phyloP scores from a whole-genome alignment of 2,888 invertebrate species.

The Rhodophaea formosa region DNA sequence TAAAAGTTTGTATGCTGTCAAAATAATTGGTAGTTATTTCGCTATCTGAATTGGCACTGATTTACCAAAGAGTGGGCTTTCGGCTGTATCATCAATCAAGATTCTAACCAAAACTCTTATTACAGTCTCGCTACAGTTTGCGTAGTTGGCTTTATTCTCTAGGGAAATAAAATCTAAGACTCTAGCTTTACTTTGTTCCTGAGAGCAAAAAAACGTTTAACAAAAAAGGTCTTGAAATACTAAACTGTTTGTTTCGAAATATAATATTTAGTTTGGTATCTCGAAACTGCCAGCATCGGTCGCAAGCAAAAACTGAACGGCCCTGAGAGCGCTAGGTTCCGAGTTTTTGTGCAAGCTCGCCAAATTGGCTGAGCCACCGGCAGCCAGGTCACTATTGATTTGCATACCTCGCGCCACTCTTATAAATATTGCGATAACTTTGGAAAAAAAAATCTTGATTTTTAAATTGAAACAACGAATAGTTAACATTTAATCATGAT shows the following conservation, averaged over 20 bases:
- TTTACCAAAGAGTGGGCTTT: not conserved
- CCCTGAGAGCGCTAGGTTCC: slow-evolving; percentile 48
- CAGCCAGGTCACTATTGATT: slow-evolving; percentile 40
- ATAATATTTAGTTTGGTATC: slow-evolving; percentile 5
- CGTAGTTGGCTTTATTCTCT: not conserved
- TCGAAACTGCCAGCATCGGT: slow-evolving; percentile 2
- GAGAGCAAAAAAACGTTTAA: not conserved
- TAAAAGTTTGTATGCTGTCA: not conserved
- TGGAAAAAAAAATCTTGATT: not conserved
- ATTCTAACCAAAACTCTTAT: not conserved
- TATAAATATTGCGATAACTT: not conserved
- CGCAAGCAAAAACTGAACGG: slow-evolving; percentile 43
- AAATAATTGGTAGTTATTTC: not conserved
- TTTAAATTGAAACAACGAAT: not conserved
- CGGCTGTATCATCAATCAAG: not conserved
- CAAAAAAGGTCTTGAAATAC: not conserved
- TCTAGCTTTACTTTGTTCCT: not conserved
- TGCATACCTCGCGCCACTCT: slow-evolving; percentile 35
- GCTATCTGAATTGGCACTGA: not conserved
- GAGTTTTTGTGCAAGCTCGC: slow-evolving; percentile 41
- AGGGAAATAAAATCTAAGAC: not conserved
- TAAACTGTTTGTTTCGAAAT: not conserved
- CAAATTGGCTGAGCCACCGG: slow-evolving; percentile 28
- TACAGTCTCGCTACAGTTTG: not conserved
- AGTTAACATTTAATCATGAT: no score